These are phyloP conservation scores for Lamellibrachia columna DNA, from an alignment of 2,888 invertebrate species.

Conservation along the genomic window DNA sequence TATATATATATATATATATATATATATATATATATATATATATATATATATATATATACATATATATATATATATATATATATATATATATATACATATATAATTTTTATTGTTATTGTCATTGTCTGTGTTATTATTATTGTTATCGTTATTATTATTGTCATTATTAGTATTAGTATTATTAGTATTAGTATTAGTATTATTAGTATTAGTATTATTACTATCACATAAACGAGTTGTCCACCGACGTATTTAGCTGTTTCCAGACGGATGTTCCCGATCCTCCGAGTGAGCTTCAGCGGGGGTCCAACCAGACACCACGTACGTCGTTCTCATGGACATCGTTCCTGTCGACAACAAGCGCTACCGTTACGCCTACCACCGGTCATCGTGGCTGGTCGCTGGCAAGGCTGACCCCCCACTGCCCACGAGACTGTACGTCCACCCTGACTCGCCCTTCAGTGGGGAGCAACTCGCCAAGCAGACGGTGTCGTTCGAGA, in stretches of 20 bases:
- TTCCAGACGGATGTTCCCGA: slow-evolving; percentile 95
- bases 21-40: too few relatives aligned
- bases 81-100: too few relatives aligned
- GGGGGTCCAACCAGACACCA: slow-evolving; percentile 69
- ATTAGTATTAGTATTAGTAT: too few relatives aligned
- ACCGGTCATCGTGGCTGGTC: slow-evolving; percentile 96
- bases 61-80: too few relatives aligned
- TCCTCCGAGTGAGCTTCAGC: slow-evolving; percentile 88
- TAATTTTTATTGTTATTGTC: too few relatives aligned
- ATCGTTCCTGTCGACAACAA: slow-evolving; percentile 97
- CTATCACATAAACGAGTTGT: not conserved
- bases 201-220: too few relatives aligned
- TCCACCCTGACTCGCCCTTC: slow-evolving; percentile 96
- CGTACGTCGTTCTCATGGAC: slow-evolving; percentile 92
- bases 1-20: too few relatives aligned
- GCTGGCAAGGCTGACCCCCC: slow-evolving; percentile 97
- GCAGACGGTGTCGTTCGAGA: slow-evolving; percentile 97
- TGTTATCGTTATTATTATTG: too few relatives aligned
- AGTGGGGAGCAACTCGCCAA: slow-evolving; percentile 91
- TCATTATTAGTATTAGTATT: too few relatives aligned
- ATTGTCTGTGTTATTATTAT: too few relatives aligned
- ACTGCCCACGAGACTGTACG: slow-evolving; percentile 87
- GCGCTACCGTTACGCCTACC: slow-evolving; percentile 92
- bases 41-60: not conserved
- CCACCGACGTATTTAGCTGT: too few relatives aligned